Evolutionary conservation across 2,113 vertebrate species (phyloP), one percentile per base, ranked within the genome.

Genomic region (Limnothrissa miodon): DNA sequence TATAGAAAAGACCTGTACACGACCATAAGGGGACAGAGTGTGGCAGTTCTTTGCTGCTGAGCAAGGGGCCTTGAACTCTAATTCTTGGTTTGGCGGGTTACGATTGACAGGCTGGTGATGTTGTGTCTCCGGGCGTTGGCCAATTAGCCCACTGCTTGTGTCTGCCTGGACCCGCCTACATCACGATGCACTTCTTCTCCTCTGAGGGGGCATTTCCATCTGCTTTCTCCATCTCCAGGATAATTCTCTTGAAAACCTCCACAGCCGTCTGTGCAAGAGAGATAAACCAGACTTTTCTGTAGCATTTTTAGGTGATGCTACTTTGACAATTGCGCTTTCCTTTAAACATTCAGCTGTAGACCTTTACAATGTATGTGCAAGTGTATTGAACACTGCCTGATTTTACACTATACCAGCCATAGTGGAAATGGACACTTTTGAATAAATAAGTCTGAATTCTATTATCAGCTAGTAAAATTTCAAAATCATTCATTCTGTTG

Each of bases 151-250:
- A 86, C 88, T 85, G 89, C 89, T 85, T 86, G 92, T 89, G 92
- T 89, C 88, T 82, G 87, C 84, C 80, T 46, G 85, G 78, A 83
- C 66, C 74, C 80, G 17, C 84, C 91, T 91, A 95, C 94, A 96
- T 96, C 86, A 96, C 90, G 9, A 83, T 80, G 78, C 95, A 96
- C 86, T 93, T 95, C 87, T 93, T 96, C 82, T 93, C 93, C 86
- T 94, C 93, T 5, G 89, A 87, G n/a, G 93, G 91, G 29, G 87
- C 91, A 5, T 94, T 94, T 70, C 95, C 95, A 83, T 95, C 94
- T 0, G 95, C 94, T 88, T 93, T 96, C 87, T 96, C 95, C 93
- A 96, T 96, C 91, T 96, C 95, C 91, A 95, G 90, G 91, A 96
- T 95, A 85, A 96, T 95, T 81, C 92, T 89, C 90, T 95, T 95